A percentile compares a stretch with the other conserved stretches of the same genome.
These are phyloP conservation scores for Arremon brunneinucha DNA, from an alignment of 2,797 vertebrate genomes.

Conservation along the genomic window DNA sequence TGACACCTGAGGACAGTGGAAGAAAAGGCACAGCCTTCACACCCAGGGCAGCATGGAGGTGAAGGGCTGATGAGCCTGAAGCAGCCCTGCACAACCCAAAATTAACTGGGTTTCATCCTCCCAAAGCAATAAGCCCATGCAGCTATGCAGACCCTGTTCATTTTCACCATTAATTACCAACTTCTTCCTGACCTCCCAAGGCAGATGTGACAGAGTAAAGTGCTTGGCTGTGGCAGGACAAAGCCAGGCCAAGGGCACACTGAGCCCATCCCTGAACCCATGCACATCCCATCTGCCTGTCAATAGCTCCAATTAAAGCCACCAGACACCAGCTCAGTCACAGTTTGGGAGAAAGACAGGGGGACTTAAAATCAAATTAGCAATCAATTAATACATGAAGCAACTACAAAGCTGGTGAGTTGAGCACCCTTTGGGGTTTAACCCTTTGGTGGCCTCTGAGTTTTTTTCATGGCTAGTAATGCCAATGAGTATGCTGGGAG, in stretches of 20 bases:
- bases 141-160: background rate
- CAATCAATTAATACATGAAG: conserved; percentile 31
- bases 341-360: background rate
- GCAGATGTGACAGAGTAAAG: background rate
- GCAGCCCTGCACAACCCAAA: background rate
- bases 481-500: background rate
- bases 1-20: background rate
- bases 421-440: background rate
- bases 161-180: background rate
- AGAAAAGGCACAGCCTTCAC: background rate
- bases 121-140: background rate
- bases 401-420: background rate
- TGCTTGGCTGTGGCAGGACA: background rate
- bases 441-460: background rate
- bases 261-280: background rate
- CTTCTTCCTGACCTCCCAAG: background rate
- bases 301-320: conserved; percentile 35
- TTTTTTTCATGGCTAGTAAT: background rate
- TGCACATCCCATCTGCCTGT: background rate
- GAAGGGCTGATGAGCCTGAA: background rate
- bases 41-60: background rate
- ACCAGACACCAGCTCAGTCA: background rate
- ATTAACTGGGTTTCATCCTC: background rate
- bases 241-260: conserved; percentile 39
- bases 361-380: conserved; percentile 40